These are phyloP conservation scores for Phycodurus eques DNA, from an alignment of 2,113 vertebrate species.

Conservation along the genomic window DNA sequence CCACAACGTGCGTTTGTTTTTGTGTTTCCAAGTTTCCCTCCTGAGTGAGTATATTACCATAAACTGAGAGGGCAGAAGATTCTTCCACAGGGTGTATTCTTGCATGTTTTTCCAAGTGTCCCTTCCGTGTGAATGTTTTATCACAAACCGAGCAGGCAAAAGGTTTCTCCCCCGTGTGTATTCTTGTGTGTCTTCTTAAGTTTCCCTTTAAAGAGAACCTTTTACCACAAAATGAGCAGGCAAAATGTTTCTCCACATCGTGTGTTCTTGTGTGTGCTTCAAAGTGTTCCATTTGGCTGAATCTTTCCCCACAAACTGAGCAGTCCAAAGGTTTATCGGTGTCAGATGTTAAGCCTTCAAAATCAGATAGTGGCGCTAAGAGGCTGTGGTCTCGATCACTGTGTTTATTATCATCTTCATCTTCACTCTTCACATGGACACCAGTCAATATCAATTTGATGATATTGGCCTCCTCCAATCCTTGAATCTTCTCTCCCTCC, in stretches of 20 bases:
- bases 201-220: no score
- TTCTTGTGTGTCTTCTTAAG: no score
- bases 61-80: no score
- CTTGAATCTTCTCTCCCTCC: not conserved
- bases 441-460: not conserved
- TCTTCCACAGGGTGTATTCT: no score
- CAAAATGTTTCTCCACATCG: not conserved
- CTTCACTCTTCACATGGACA: not conserved
- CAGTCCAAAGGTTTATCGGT: not conserved
- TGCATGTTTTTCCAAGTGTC: no score
- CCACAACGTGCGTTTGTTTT: no score
- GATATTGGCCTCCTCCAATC: not conserved
- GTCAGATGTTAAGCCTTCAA: not conserved
- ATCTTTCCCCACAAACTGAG: not conserved
- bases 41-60: no score
- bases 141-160: no score
- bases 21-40: no score
- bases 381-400: not conserved
- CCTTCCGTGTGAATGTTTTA: no score
- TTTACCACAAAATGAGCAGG: not conserved
- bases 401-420: not conserved
- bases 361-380: not conserved
- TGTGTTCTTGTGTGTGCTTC: not conserved
- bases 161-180: no score
- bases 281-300: not conserved